These are phyloP conservation scores for Pungitius pungitius DNA, from an alignment of 2,113 vertebrate species.

Conservation along the genomic window DNA sequence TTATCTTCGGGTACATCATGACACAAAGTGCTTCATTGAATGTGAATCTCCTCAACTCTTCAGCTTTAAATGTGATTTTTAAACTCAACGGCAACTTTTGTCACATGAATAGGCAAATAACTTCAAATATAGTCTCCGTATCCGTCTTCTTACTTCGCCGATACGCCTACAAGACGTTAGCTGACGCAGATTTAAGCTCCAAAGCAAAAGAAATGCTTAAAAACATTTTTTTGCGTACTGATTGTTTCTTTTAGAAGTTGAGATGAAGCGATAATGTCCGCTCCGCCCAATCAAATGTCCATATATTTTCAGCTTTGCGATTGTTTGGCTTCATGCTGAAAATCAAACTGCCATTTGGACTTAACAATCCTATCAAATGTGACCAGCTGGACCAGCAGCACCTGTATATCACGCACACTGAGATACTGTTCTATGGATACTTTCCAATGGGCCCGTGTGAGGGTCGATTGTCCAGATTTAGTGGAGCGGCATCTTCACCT, in stretches of 20 bases:
- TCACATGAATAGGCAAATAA: not conserved
- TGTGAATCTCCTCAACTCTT: not conserved
- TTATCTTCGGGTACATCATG: constrained; percentile 2
- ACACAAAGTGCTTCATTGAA: not conserved
- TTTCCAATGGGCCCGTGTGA: constrained; percentile 32
- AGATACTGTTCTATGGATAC: constrained; percentile 28
- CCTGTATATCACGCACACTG: constrained; percentile 21
- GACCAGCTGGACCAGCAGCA: constrained; percentile 47
- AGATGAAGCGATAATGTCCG: constrained; percentile 34
- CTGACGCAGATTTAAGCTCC: not conserved
- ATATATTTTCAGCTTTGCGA: constrained; percentile 26
- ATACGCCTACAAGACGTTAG: not conserved
- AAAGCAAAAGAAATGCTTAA: not conserved
- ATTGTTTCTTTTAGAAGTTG: not conserved
- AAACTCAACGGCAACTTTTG: not conserved
- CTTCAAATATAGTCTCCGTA: not conserved
- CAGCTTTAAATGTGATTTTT: not conserved
- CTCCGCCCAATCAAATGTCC: constrained; percentile 11
- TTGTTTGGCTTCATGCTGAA: constrained; percentile 23
- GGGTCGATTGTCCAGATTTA: constrained; percentile 35
- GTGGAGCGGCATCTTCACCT: constrained; percentile 20
- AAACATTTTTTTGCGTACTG: not conserved
- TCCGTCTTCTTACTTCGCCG: not conserved
- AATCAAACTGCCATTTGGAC: constrained; percentile 34
- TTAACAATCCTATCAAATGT: constrained; percentile 26